Percentiles rank a stretch among this genome's conserved stretches.
Evolutionary conservation across 2,797 vertebrate species (phyloP).

Genomic region (Sorex maritimensis): DNA sequence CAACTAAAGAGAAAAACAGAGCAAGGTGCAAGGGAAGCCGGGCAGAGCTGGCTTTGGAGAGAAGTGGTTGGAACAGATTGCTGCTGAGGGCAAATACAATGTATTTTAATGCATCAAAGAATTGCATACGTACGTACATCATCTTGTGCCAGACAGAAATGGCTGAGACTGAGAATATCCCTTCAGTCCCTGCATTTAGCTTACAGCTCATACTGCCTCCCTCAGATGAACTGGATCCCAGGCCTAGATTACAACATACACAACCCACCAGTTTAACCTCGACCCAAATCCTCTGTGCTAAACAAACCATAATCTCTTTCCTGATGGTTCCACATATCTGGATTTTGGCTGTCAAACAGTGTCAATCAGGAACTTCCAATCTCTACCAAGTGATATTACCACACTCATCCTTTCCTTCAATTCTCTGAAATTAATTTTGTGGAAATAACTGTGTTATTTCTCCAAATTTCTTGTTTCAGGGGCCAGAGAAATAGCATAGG

Average conservation of each 20-base stretch:
- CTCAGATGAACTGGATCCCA: neutral
- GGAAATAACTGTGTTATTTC: neutral
- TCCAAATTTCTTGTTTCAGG: neutral
- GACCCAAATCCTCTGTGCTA: neutral
- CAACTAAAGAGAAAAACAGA: too few relatives aligned
- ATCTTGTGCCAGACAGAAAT: neutral
- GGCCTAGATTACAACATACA: too few relatives aligned
- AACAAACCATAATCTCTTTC: neutral
- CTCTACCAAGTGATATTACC: neutral
- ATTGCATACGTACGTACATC: neutral
- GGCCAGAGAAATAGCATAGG: too few relatives aligned
- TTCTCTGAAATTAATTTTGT: constrained; percentile 31
- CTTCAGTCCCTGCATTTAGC: neutral
- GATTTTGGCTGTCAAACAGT: neutral
- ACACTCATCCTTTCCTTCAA: neutral
- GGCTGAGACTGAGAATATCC: neutral
- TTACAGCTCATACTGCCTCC: neutral
- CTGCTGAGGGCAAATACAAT: too few relatives aligned
- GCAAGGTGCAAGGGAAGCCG: neutral
- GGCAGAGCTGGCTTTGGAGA: too few relatives aligned
- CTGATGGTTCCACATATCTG: neutral
- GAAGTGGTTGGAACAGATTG: too few relatives aligned
- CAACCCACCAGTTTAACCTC: neutral
- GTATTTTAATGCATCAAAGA: too few relatives aligned
- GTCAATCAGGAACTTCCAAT: neutral